These are phyloP conservation scores for Orchesella cincta DNA, from an alignment of 1,140 invertebrate genomes.

Conservation along the genomic window DNA sequence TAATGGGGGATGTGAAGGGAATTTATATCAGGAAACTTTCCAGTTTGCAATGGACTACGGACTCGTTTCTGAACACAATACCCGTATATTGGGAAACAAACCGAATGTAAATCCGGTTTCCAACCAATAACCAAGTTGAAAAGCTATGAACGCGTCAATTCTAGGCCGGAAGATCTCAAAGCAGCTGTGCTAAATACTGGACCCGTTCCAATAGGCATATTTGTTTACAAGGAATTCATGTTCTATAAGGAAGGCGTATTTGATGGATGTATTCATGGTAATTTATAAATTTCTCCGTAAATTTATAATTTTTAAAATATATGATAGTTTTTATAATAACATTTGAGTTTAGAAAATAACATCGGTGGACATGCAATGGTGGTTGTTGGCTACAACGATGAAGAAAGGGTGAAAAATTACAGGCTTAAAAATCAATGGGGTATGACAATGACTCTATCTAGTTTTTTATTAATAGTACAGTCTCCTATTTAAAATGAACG, in stretches of 20 bases:
- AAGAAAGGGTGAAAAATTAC: not conserved
- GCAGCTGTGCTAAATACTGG: not conserved
- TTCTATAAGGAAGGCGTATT: not conserved
- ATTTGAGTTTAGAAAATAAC: no score
- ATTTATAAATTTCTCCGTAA: not conserved
- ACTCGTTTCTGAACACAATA: not conserved
- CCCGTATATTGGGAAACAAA: not conserved
- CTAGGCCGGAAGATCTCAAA: not conserved
- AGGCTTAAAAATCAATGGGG: slow-evolving; percentile 14
- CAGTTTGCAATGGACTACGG: slow-evolving; percentile 5
- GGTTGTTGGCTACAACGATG: not conserved
- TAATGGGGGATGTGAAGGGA: not conserved
- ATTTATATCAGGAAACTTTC: not conserved
- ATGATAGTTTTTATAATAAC: no score
- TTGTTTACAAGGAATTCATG: not conserved
- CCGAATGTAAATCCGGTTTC: not conserved
- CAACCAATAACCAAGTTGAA: not conserved
- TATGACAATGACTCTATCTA: no score
- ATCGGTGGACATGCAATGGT: not conserved
- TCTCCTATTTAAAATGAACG: no score
- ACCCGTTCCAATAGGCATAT: not conserved
- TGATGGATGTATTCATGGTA: not conserved
- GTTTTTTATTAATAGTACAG: no score
- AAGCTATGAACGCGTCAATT: not conserved
- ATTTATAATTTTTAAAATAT: no score